Base-by-base conservation (phyloP, 2,113 vertebrate genomes). In the Notiomystis cincta region DNA sequence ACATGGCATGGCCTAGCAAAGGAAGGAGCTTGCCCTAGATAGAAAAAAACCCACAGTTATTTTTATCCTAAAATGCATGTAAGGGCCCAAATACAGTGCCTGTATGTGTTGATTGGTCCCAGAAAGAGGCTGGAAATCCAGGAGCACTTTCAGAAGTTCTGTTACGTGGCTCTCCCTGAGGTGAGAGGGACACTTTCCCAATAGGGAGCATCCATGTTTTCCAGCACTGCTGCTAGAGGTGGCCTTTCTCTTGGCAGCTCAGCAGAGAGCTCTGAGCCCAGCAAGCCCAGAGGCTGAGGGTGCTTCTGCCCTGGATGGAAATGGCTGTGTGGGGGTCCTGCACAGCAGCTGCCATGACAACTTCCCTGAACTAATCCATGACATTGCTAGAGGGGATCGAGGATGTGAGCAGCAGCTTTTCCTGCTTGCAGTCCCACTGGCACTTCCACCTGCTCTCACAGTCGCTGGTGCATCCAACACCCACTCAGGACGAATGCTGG, bases 11-110 rank as follows among this genome's bases (percentile, higher is more conserved):
- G 62, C 87, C 82, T 90, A 35, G 35, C 85, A 88, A 90, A 95
- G 54, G 62, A 91, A 90, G 44, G 58, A 77, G 28, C 51, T 94
- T 94, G 90, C 79, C 80, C 93, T 83, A 90, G 57, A 92, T 61
- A 71, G 88, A 31, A 84, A 77, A 82, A 82, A 57, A 3, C 3
- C 3, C 33, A 6, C 66, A 25, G 62, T 40, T 56, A 48, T 95
- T 90, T 95, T 95, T 71, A 48, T 83, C 85, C 69, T 83, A 70
- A 81, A 87, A 67, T 67, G 47, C 25, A 45, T 51, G 3, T 11
- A 42, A 58, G 54, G 24, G 14, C 56, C 54, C 21, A 61, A 57
- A 87, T 87, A 24, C 53, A 35, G 50, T 40, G 28, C 31, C 61
- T 65, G 3, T 2, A 14, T 30, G 20, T 90, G 31, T 61, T 72